A percentile compares a stretch with the other conserved stretches of the same genome.
These are phyloP conservation scores for Antigone vipio DNA, from an alignment of 2,113 vertebrate genomes.

Conservation along the genomic window DNA sequence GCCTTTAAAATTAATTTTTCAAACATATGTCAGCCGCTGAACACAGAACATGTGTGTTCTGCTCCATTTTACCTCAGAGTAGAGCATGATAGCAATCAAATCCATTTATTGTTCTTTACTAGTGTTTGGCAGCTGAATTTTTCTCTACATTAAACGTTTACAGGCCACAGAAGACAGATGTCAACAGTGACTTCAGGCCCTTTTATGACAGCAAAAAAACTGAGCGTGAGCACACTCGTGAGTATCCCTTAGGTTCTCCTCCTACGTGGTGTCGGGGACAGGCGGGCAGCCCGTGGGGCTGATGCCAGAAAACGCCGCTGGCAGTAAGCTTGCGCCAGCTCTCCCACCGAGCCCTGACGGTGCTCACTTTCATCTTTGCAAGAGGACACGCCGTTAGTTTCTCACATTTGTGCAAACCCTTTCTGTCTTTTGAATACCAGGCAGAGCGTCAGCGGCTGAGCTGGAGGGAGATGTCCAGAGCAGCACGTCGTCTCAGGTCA, in stretches of 20 bases:
- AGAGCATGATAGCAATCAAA: not conserved
- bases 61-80: not conserved
- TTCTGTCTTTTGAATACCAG: not conserved
- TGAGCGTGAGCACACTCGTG: not conserved
- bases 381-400: accelerated
- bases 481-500: not conserved
- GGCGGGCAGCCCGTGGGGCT: accelerated
- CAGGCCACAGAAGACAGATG: not conserved
- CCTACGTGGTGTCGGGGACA: accelerated
- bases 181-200: not conserved
- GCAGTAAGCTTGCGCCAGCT: not conserved
- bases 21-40: not conserved
- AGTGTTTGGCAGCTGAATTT: not conserved
- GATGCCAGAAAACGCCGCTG: accelerated
- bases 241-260: not conserved
- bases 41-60: not conserved
- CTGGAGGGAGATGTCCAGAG: accelerated
- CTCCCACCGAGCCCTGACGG: not conserved
- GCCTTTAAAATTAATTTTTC: not conserved
- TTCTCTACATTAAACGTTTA: not conserved
- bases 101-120: not conserved
- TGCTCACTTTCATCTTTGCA: not conserved
- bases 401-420: not conserved
- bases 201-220: not conserved
- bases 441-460: accelerated